Conservation (phyloP, 2,113 vertebrate species). For the Gymnocephalus cernua region DNA sequence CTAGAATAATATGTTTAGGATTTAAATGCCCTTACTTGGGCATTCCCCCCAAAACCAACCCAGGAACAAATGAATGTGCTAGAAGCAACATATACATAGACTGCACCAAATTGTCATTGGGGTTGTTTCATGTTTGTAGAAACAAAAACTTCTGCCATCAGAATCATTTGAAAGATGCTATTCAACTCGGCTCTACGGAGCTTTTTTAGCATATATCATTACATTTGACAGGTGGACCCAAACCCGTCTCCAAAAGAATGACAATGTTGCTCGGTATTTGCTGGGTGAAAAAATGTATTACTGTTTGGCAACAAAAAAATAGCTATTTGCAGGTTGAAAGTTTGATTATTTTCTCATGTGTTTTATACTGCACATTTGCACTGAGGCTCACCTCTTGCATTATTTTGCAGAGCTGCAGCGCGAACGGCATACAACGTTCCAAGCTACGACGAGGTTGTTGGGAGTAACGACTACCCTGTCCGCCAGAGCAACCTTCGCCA, state of each 20-base stretch:
- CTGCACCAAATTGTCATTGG: neutral
- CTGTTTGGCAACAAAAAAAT: neutral
- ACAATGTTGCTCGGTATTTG: neutral
- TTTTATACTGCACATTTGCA: neutral
- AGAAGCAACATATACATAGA: neutral
- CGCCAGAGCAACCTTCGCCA: slow-evolving; percentile 83
- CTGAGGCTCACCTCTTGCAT: neutral
- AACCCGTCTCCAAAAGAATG: neutral
- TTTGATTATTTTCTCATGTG: neutral
- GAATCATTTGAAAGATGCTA: neutral
- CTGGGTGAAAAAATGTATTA: neutral
- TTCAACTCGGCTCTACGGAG: neutral
- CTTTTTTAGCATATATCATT: neutral
- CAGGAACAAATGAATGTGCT: neutral
- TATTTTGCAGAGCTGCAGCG: slow-evolving; percentile 51
- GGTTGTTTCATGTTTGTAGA: neutral
- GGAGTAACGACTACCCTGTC: slow-evolving; percentile 76
- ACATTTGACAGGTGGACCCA: neutral
- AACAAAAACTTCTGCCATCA: neutral
- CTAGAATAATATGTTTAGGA: neutral
- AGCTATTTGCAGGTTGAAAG: neutral
- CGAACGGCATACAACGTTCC: slow-evolving; percentile 82
- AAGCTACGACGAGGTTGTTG: slow-evolving; percentile 95
- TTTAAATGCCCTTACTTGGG: neutral
- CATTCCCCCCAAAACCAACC: neutral